Evolutionary conservation across 35 echinoderm and acorn worm genomes (phyloP).

Genomic region (Anneissia japonica): DNA sequence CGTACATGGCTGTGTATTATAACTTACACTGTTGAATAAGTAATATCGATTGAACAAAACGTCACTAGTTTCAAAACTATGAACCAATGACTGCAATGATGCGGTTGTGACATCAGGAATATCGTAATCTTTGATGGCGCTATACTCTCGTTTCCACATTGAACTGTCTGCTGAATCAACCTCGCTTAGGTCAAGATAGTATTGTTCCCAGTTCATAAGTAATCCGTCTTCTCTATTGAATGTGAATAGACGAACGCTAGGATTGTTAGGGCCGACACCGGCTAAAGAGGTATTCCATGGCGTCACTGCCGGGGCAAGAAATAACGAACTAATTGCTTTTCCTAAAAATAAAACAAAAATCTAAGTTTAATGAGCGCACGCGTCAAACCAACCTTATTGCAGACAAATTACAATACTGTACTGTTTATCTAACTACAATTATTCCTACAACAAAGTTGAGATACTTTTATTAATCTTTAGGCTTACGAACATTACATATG

Average conservation of each 20-base stretch:
- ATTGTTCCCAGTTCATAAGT: conserved; percentile 1
- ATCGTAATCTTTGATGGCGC: background rate
- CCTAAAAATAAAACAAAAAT: background rate
- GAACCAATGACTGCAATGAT: background rate
- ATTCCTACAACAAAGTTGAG: no score
- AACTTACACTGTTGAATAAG: conserved; percentile 9
- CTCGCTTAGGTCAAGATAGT: background rate
- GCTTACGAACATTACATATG: no score
- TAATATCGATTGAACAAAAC: background rate
- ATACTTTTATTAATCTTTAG: no score
- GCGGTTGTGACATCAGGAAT: background rate
- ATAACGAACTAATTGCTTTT: background rate
- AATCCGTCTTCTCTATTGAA: background rate
- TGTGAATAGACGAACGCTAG: background rate
- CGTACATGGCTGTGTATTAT: background rate
- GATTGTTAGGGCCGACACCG: conserved; percentile 11
- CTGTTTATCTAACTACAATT: no score
- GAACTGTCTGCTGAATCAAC: background rate
- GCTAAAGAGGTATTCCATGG: conserved; percentile 12
- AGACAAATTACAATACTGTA: no score
- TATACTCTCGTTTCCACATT: background rate
- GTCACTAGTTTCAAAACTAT: background rate
- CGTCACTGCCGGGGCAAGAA: conserved; percentile 3
- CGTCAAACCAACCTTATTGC: no score
- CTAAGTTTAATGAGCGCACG: no score